Conservation (phyloP, 2,888 invertebrate genomes). For the Phymatocera aterrima region DNA sequence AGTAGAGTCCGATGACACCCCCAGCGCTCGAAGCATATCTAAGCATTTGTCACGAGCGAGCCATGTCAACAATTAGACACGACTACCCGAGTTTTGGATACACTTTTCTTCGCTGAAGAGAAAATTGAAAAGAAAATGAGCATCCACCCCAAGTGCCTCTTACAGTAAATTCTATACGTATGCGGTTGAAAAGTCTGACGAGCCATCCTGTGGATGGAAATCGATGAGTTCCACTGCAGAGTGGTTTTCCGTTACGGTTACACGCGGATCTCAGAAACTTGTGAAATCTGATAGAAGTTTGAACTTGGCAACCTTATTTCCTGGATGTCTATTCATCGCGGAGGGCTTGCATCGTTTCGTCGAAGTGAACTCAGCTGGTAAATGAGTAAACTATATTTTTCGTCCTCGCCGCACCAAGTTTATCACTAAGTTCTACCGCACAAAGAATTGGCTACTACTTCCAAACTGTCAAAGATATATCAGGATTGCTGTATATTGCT, state of each 20-base stretch:
- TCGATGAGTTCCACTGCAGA: background rate
- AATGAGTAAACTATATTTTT: background rate
- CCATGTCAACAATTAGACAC: slow-evolving; percentile 4
- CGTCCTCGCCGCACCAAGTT: background rate
- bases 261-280: background rate
- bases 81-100: background rate
- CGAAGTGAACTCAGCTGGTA: background rate
- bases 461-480: background rate
- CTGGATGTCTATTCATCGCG: background rate
- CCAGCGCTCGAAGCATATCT: slow-evolving; percentile 12
- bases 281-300: background rate
- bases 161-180: slow-evolving; percentile 6
- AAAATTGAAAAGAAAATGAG: background rate
- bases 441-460: background rate
- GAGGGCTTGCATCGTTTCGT: background rate
- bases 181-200: background rate
- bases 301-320: background rate
- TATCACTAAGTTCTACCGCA: no score
- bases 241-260: background rate
- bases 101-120: background rate
- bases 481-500: background rate
- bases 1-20: background rate
- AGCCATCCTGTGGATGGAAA: background rate
- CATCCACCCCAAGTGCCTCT: background rate
- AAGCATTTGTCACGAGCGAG: slow-evolving; percentile 11